Evolutionary conservation across 2,797 vertebrate species (phyloP).

Genomic region (Gallinago stenura): DNA sequence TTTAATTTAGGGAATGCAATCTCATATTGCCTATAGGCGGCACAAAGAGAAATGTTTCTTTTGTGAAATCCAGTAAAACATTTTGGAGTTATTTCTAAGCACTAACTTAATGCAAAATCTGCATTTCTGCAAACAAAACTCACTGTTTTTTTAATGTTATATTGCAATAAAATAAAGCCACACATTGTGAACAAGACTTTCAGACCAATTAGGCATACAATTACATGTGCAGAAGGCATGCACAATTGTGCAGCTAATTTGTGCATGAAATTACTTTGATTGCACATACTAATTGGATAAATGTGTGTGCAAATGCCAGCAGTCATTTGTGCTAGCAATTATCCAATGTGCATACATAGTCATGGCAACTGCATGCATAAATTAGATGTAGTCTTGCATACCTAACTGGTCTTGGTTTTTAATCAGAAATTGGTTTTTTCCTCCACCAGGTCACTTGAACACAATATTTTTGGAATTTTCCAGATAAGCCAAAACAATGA

Average conservation of each 20-base stretch:
- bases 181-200: slow-evolving; percentile 39
- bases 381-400: slow-evolving; percentile 1
- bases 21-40: not conserved
- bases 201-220: slow-evolving; percentile 56
- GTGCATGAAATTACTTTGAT: slow-evolving; percentile 69
- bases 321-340: slow-evolving; percentile 58
- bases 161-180: slow-evolving; percentile 38
- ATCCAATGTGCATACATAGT: slow-evolving; percentile 24
- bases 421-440: not conserved
- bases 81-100: not conserved
- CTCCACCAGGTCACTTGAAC: not conserved
- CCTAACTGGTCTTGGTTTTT: not conserved
- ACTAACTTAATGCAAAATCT: not conserved
- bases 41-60: not conserved
- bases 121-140: slow-evolving; percentile 11
- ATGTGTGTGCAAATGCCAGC: slow-evolving; percentile 70
- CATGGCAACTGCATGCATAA: slow-evolving; percentile 56
- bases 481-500: not conserved
- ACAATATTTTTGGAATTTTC: not conserved
- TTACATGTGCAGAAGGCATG: slow-evolving; percentile 55
- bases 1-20: not conserved
- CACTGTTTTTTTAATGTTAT: not conserved
- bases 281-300: slow-evolving; percentile 70
- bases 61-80: not conserved
- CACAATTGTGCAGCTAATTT: slow-evolving; percentile 73